Evolutionary conservation across 2,888 invertebrate genomes (phyloP).

Genomic region (Campoletis raptor): DNA sequence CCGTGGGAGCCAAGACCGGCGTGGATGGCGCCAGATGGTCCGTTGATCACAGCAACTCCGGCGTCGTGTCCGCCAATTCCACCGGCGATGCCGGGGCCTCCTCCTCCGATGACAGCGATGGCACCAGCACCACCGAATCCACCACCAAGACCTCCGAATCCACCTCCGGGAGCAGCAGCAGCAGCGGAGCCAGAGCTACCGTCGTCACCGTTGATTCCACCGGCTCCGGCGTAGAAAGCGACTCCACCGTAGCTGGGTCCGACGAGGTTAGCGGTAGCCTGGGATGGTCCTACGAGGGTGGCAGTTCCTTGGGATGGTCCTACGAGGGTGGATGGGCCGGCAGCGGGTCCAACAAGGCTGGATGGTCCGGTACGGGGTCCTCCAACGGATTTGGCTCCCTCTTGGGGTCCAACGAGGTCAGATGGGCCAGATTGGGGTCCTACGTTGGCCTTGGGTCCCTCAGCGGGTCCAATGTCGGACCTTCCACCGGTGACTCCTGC

Average conservation of each 20-base stretch:
- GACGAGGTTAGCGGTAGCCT: slow-evolving; percentile 83
- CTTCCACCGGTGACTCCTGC: slow-evolving; percentile 83
- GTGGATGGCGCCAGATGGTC: slow-evolving; percentile 85
- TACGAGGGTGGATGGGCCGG: slow-evolving; percentile 83
- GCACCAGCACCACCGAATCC: slow-evolving; percentile 81
- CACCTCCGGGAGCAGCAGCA: slow-evolving; percentile 82
- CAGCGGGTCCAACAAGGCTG: slow-evolving; percentile 83
- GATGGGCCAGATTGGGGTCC: slow-evolving; percentile 84
- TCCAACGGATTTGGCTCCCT: slow-evolving; percentile 83
- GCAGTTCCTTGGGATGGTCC: slow-evolving; percentile 83
- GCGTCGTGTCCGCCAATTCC: slow-evolving; percentile 84
- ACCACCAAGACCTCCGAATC: slow-evolving; percentile 70
- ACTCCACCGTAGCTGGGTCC: slow-evolving; percentile 84
- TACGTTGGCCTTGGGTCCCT: slow-evolving; percentile 84
- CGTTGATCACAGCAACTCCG: slow-evolving; percentile 85
- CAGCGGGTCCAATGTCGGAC: slow-evolving; percentile 84
- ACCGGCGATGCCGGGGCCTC: slow-evolving; percentile 82
- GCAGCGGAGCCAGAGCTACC: slow-evolving; percentile 84
- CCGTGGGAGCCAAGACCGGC: slow-evolving; percentile 84
- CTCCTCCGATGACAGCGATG: slow-evolving; percentile 83
- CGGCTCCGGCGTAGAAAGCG: slow-evolving; percentile 83
- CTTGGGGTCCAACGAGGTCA: slow-evolving; percentile 84
- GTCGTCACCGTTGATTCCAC: slow-evolving; percentile 84
- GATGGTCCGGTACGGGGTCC: slow-evolving; percentile 84
- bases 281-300: slow-evolving; percentile 83